Base-by-base conservation (phyloP, 2,113 vertebrate genomes). In the Odocoileus virginianus region DNA sequence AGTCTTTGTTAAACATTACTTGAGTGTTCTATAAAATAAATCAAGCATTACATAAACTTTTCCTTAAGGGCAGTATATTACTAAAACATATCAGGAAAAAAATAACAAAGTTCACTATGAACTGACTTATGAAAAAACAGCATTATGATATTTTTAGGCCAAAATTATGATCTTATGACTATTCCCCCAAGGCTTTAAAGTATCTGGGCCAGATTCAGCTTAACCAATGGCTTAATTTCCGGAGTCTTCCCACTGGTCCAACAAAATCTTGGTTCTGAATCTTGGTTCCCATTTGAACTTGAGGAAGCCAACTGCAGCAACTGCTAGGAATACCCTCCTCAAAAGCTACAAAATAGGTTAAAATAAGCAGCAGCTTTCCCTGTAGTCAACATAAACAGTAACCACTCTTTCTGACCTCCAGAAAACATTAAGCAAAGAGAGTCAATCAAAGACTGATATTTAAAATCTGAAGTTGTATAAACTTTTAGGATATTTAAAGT, bases 101-200 rank as follows among this genome's bases (percentile, higher is more conserved):
- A 52, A 33, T 61, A 21, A 79, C 12, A 64, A 85, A 95, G 21
- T 82, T 89, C 25, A 58, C 47, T 76, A 57, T 40, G 36, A 94
- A 67, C 9, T 58, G 28, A 19, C 50, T 60, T 93, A 5, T 88
- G 55, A 6, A 67, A 85, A 93, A 95, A 89, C 30, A 91, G 14
- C 27, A 36, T 14, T 64, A 76, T 76, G 3, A 14, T 40, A 45
- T 83, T 55, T 95, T 91, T 92, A 88, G 52, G 61, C 14, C 50
- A 91, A 96, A 96, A 45, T 97, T 47, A 92, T 67, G 15, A 90
- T 45, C 33, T 96, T 94, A 19, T 28, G 94, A 93, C 87, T 87
- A 71, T 61, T n/a, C 71, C 21, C 15, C 54, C 14, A 67, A 54
- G 19, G 19, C 17, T 78, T 90, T 82, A 79, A 95, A 91, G 28